Base-by-base conservation (phyloP, 2,113 vertebrate species). In the Pomatorhinus ruficollis region DNA sequence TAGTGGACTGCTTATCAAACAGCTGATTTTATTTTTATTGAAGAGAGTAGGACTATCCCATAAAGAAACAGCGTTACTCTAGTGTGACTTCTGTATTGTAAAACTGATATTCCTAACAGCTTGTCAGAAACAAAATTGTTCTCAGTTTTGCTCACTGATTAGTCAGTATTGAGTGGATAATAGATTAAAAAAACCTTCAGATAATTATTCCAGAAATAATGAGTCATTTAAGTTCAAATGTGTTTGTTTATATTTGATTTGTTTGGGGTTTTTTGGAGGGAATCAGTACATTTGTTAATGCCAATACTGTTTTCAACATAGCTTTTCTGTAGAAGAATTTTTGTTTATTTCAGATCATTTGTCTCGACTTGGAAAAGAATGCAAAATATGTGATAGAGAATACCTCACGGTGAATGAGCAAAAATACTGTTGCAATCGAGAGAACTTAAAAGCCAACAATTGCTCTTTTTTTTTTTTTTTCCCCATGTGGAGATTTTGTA, bases 341-440 rank as follows among this genome's bases (percentile, higher is more conserved):
- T 33, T 79, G 4, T 40, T 86, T 66, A 72, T 35, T 76, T 83
- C 53, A 94, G 82, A 59, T 56, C 64, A 57, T 81, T 87, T 15
- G 4, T 59, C 71, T 96, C 68, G 15, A 65, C 74, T 94, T 94
- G 65, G 83, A 95, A 84, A 92, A 86, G 70, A 87, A 95, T 95
- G 61, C 57, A 87, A 85, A 52, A 86, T 54, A 76, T 57, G 45
- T 60, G 87, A 82, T 24, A 81, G 50, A 77, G 87, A 96, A 68
- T 37, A 86, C 33, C 83, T 95, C 82, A 90, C 54, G 61, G 90
- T 86, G 92, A 95, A 92, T 70, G 63, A 90, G 96, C 89, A 50
- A 87, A 89, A 94, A 66, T 83, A 71, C 89, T 95, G 59, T 77
- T 75, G 91, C 89, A 89, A 91, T 83, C 91, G 86, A 91, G 87